phyloP scores from a whole-genome alignment of 1,140 invertebrate species.

The Idris sp. region DNA sequence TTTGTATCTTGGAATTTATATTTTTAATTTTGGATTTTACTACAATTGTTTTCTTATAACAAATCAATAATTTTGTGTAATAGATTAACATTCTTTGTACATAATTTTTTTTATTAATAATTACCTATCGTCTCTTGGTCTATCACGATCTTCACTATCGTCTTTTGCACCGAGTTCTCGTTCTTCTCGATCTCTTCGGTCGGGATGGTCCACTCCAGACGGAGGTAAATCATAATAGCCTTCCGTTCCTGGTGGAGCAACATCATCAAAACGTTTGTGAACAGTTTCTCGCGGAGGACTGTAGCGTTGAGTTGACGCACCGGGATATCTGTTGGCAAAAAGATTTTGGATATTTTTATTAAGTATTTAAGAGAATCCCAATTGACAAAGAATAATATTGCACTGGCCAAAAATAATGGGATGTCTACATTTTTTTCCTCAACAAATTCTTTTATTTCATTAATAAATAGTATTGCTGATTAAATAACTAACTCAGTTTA shows the following conservation, averaged over 20 bases:
- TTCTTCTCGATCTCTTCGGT: conserved; percentile 68
- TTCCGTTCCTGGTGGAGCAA: conserved; percentile 77
- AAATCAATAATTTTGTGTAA: no score
- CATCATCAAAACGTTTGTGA: conserved; percentile 75
- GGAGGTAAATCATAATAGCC: conserved; percentile 76
- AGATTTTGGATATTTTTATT: conserved; percentile 16
- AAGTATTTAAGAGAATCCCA: neutral
- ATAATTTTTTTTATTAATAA: no score
- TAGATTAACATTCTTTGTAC: no score
- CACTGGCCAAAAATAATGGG: conserved; percentile 21
- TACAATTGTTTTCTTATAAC: no score
- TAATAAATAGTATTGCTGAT: conserved; percentile 3
- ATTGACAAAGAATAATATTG: conserved; percentile 10
- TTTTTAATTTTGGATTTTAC: no score
- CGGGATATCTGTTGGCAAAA: conserved; percentile 75
- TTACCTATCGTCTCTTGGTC: conserved; percentile 71
- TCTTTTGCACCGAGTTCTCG: conserved; percentile 70
- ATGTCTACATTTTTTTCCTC: conserved; percentile 14
- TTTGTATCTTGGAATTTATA: no score
- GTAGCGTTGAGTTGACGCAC: conserved; percentile 64
- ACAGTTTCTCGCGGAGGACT: conserved; percentile 67
- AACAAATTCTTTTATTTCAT: conserved; percentile 13
- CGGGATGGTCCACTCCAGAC: conserved; percentile 75
- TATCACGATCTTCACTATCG: conserved; percentile 71
- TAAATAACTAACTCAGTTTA: conserved; percentile 10